These are phyloP conservation scores for Diplolepis rosae DNA, from an alignment of 2,888 invertebrate genomes.

Conservation along the genomic window DNA sequence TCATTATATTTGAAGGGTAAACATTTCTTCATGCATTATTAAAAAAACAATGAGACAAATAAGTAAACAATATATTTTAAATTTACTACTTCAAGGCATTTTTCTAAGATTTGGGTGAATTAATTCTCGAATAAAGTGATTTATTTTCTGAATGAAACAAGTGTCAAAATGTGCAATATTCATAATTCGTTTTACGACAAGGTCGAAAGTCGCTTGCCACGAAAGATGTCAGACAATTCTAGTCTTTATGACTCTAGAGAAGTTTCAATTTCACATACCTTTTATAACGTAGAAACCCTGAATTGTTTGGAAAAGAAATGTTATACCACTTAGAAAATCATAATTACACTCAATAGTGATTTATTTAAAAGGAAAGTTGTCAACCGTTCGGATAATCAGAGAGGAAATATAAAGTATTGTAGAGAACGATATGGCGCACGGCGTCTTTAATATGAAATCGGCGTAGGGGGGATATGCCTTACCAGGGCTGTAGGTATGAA, in stretches of 20 bases:
- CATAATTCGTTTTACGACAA: slow-evolving; percentile 35
- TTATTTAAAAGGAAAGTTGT: slow-evolving; percentile 31
- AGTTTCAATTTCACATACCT: slow-evolving; percentile 60
- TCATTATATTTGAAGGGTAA: too few species aligned
- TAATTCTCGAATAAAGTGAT: too few species aligned
- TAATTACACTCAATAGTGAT: neutral
- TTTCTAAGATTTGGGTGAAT: too few species aligned
- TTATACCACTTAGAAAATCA: neutral
- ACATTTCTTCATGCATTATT: too few species aligned
- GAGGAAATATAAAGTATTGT: slow-evolving; percentile 38
- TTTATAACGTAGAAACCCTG: slow-evolving; percentile 26
- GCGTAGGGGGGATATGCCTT: slow-evolving; percentile 46
- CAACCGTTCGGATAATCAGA: slow-evolving; percentile 30
- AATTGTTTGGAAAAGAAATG: neutral
- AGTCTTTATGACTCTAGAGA: slow-evolving; percentile 51
- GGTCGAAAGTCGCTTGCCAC: slow-evolving; percentile 63
- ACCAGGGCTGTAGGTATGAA: slow-evolving; percentile 52
- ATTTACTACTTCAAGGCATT: too few species aligned
- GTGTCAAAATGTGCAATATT: neutral
- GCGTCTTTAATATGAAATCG: slow-evolving; percentile 33
- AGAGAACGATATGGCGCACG: slow-evolving; percentile 61
- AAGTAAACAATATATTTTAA: neutral
- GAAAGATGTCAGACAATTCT: slow-evolving; percentile 54
- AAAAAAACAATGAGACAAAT: neutral
- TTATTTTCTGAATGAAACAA: too few species aligned